Evolutionary conservation across 1,140 invertebrate species (phyloP), one percentile per base, ranked within the genome.

Genomic region (Samia ricini): DNA sequence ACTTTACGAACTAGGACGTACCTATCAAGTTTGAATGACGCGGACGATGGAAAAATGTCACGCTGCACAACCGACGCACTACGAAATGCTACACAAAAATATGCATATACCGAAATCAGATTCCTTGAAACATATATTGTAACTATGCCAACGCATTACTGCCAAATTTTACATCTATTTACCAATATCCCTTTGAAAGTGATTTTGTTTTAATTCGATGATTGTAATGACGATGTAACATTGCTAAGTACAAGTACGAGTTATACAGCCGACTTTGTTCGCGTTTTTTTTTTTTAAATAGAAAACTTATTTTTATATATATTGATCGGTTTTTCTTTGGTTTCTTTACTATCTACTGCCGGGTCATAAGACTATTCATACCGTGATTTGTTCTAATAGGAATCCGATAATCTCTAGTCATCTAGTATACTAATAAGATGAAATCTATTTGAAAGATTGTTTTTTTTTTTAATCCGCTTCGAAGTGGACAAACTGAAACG

Each of bases 101-200:
- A 70, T 73, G 74, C 72, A 78, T 85, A 83, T 79, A 81, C 76
- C 77, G 69, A 81, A 75, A 74, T 70, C 65, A 69, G 70, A 74
- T 76, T 77, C 66, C 70, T 51, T 79, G 52, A 62, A 78, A 72
- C 66, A 69, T 26, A n/a, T 71, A 78, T 74, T 78, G 74, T 76
- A 69, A 60, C 70, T 51, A 63, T 83, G 80, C 82, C 82, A 81
- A 83, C 56, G 69, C 56, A 64, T 24, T 76, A 72, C 66, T 82
- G 81, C 81, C 81, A 82, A 84, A 82, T 72, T 74, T 72, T 61
- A 50, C 58, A 60, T 71, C 60, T 29, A 74, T 75, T 77, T 77
- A 77, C 52, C 50, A 69, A 64, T n/a, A n/a, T 68, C 63, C 69
- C 66, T 72, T 72, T 71, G 67, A 72, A n/a, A 76, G 69, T 65